phyloP scores from a whole-genome alignment of 2,888 invertebrate species.

The Phengaris alcon region DNA sequence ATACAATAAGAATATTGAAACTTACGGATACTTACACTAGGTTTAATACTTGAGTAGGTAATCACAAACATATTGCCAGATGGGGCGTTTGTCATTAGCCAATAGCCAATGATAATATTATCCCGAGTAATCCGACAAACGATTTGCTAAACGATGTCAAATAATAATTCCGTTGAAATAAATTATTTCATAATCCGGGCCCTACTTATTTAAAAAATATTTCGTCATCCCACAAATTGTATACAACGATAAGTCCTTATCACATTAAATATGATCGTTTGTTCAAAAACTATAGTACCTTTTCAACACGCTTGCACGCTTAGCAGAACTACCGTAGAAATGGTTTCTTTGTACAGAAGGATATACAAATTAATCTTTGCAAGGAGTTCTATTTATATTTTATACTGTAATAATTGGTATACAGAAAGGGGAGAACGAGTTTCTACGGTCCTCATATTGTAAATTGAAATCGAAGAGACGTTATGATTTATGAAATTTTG shows the following conservation, averaged over 20 bases:
- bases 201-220: background rate
- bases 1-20: constrained; percentile 21
- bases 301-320: too few species aligned
- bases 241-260: background rate
- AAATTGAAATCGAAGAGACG: background rate
- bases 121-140: too few species aligned
- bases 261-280: background rate
- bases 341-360: too few species aligned
- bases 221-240: background rate
- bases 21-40: constrained; percentile 9
- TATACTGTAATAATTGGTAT: background rate
- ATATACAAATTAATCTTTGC: too few species aligned
- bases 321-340: too few species aligned
- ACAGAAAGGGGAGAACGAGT: background rate
- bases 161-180: too few species aligned
- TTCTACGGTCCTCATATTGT: background rate
- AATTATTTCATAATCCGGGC: background rate
- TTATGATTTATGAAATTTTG: too few species aligned
- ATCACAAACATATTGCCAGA: constrained; percentile 6
- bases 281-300: too few species aligned
- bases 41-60: background rate
- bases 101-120: too few species aligned
- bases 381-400: too few species aligned
- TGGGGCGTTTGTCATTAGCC: background rate
- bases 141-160: too few species aligned